phyloP scores from a whole-genome alignment of 2,888 invertebrate genomes.

The Ophioninae sp. region DNA sequence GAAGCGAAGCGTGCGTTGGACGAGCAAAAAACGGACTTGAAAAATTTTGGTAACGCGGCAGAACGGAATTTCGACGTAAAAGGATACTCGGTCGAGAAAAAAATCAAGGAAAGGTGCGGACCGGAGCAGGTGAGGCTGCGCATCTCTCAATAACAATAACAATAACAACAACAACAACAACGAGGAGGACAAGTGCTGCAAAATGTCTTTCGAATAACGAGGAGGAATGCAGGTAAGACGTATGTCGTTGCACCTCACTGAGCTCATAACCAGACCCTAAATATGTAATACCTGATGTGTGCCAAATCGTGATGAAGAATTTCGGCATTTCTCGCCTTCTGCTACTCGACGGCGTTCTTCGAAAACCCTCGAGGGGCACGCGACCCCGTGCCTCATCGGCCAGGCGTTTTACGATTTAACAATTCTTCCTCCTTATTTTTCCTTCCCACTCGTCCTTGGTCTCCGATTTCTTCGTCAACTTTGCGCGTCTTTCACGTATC shows the following conservation, averaged over 20 bases:
- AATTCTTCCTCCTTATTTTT: not conserved
- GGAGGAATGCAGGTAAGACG: slow-evolving; percentile 32
- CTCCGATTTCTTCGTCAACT: slow-evolving; percentile 10
- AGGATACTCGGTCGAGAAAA: not conserved
- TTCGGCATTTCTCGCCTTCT: slow-evolving; percentile 8
- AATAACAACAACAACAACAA: not conserved
- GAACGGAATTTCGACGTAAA: slow-evolving; percentile 19
- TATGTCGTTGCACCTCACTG: slow-evolving; percentile 1
- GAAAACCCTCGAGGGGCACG: slow-evolving; percentile 12
- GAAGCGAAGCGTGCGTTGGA: not conserved
- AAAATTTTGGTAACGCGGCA: not conserved
- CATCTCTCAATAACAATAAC: not conserved
- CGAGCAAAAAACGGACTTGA: not conserved
- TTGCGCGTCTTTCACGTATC: not conserved
- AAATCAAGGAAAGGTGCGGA: slow-evolving; percentile 18
- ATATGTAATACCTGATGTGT: not conserved
- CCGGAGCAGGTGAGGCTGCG: slow-evolving; percentile 27
- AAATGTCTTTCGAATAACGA: not conserved
- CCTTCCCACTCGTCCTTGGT: not conserved
- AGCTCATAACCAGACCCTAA: not conserved
- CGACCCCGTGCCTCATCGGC: slow-evolving; percentile 7
- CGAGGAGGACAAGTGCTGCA: not conserved
- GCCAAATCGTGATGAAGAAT: slow-evolving; percentile 4
- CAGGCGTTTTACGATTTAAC: not conserved
- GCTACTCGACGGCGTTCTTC: not conserved